Conservation (phyloP, 2,797 vertebrate species). For the Apodemus agrarius region DNA sequence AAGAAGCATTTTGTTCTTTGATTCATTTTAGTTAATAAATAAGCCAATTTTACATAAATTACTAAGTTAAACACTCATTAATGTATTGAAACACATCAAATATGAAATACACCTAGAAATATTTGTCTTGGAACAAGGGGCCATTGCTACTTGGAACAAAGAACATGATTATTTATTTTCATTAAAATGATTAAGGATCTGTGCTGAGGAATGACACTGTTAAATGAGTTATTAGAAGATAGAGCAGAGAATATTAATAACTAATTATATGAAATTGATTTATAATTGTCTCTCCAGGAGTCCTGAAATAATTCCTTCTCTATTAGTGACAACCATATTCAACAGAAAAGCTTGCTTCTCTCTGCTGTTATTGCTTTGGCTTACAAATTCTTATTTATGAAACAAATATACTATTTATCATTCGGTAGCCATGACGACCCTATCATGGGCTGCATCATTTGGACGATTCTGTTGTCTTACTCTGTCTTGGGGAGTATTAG, state of each 20-base stretch:
- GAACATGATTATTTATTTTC: conserved; percentile 74
- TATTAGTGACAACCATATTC: conserved; percentile 84
- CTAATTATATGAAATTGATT: conserved; percentile 87
- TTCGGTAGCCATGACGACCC: not conserved
- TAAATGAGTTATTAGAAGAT: conserved; percentile 87
- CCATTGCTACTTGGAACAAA: conserved; percentile 60
- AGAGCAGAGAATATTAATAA: conserved; percentile 87
- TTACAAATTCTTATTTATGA: conserved; percentile 69
- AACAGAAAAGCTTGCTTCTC: conserved; percentile 73
- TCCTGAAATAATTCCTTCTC: conserved; percentile 80
- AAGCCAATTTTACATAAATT: conserved; percentile 48
- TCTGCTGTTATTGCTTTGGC: conserved; percentile 79
- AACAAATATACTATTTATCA: conserved; percentile 70
- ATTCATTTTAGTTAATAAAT: conserved; percentile 35
- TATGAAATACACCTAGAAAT: conserved; percentile 58
- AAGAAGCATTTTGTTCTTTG: conserved; percentile 21
- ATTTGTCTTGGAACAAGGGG: conserved; percentile 50
- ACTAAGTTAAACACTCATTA: conserved; percentile 46
- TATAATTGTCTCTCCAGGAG: conserved; percentile 85
- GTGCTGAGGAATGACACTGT: conserved; percentile 73
- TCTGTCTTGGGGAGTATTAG: not conserved
- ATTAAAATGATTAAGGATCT: conserved; percentile 80
- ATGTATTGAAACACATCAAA: conserved; percentile 9
- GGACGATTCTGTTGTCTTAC: conserved; percentile 12
- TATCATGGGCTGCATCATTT: conserved; percentile 3